phyloP scores from a whole-genome alignment of 37 sponge, comb jelly and placozoan genomes.

The Oopsacas minuta region DNA sequence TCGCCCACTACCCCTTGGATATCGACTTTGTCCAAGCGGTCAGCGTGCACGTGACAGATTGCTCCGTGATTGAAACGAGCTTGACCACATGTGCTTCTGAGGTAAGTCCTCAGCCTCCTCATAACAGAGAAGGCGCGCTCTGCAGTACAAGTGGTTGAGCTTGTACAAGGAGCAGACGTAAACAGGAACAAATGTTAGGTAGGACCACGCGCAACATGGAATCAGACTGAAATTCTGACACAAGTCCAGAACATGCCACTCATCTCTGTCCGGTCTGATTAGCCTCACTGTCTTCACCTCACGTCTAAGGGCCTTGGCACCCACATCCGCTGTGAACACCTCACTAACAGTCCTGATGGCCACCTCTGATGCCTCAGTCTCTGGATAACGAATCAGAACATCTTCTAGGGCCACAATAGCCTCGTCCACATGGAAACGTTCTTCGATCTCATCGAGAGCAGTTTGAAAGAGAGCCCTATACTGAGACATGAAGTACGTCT shows the following conservation, averaged over 20 bases:
- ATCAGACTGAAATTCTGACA: too few species aligned
- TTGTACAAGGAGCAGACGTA: background rate
- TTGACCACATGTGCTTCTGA: too few species aligned
- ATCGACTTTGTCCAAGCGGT: background rate
- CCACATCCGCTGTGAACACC: background rate
- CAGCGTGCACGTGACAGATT: background rate
- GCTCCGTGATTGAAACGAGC: background rate
- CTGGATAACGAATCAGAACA: background rate
- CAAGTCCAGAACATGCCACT: background rate
- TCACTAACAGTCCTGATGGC: background rate
- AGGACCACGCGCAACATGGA: too few species aligned
- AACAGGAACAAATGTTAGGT: background rate
- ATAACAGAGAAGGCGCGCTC: background rate
- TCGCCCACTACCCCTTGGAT: background rate
- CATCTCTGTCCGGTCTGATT: background rate
- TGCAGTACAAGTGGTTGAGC: background rate
- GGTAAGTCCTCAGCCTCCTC: background rate
- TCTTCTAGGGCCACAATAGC: too few species aligned
- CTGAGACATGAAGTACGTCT: too few species aligned
- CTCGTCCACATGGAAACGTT: too few species aligned
- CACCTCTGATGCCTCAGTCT: background rate
- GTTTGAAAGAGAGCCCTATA: too few species aligned
- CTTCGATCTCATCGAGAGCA: too few species aligned
- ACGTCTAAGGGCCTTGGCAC: background rate
- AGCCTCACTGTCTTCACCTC: background rate